A percentile compares a stretch with the other conserved stretches of the same genome.
Evolutionary conservation across 1,140 invertebrate species (phyloP).

Genomic region (Drosophila gunungcola): DNA sequence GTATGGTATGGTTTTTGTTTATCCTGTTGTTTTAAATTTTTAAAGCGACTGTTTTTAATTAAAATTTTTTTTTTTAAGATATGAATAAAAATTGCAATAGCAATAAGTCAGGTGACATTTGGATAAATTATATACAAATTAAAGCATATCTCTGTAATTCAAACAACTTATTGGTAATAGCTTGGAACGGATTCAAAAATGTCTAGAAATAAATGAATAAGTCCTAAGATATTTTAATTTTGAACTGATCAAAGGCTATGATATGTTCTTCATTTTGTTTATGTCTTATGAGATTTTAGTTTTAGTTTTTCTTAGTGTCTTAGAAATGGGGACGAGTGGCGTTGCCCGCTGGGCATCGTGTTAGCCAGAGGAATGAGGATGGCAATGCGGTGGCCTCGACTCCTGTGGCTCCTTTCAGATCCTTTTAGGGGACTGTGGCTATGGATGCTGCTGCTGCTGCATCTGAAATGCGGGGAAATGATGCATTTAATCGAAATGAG

Average conservation of each 20-base stretch:
- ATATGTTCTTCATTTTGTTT: neutral
- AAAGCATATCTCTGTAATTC: too few species aligned
- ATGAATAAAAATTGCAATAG: too few species aligned
- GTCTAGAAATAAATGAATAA: too few species aligned
- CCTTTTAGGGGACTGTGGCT: constrained; percentile 23
- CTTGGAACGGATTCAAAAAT: too few species aligned
- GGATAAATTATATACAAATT: too few species aligned
- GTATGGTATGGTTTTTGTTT: too few species aligned
- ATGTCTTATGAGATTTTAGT: neutral
- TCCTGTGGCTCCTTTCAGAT: constrained; percentile 50
- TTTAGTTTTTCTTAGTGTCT: constrained; percentile 9
- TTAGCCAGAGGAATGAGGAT: constrained; percentile 31
- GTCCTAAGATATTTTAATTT: too few species aligned
- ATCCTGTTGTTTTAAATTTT: neutral
- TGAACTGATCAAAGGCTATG: too few species aligned
- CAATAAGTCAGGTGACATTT: too few species aligned
- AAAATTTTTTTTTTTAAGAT: too few species aligned
- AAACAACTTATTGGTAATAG: too few species aligned
- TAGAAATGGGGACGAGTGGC: constrained; percentile 25
- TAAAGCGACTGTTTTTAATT: too few species aligned
- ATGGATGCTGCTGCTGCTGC: constrained; percentile 32
- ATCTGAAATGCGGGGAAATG: constrained; percentile 72
- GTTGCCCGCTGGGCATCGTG: constrained; percentile 49
- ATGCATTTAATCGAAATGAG: constrained; percentile 74
- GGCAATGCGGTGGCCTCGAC: constrained; percentile 44